Conservation (phyloP, 2,888 invertebrate genomes). For the Lasioglossum marginatum region DNA sequence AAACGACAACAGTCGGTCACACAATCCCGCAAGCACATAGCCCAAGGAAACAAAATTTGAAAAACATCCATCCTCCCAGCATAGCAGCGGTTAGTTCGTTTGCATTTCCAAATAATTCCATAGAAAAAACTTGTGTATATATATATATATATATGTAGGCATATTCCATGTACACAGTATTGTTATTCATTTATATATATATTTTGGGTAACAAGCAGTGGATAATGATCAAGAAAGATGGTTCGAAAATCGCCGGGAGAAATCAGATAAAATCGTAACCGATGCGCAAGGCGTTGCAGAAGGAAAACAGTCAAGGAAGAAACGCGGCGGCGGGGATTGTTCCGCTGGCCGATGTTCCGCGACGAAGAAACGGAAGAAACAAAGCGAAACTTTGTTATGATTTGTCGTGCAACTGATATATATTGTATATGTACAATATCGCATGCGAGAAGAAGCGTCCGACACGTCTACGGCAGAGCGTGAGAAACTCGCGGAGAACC, state of each 20-base stretch:
- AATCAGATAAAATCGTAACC: conserved; percentile 17
- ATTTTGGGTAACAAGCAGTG: conserved; percentile 63
- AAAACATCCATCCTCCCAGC: conserved; percentile 75
- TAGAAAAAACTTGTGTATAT: conserved; percentile 47
- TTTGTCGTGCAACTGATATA: conserved; percentile 61
- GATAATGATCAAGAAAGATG: conserved; percentile 48
- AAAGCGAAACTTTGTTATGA: conserved; percentile 49
- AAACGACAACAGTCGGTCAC: conserved; percentile 55
- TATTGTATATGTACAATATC: neutral
- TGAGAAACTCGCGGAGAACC: conserved; percentile 23
- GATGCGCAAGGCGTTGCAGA: conserved; percentile 23
- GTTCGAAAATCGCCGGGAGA: conserved; percentile 25
- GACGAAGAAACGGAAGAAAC: conserved; percentile 13
- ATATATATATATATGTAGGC: conserved; percentile 38
- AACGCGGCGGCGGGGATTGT: conserved; percentile 26
- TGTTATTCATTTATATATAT: conserved; percentile 52
- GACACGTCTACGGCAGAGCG: conserved; percentile 42
- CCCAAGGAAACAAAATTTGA: conserved; percentile 42
- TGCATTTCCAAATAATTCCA: conserved; percentile 61
- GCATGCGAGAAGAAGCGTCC: conserved; percentile 63
- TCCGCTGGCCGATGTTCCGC: conserved; percentile 19
- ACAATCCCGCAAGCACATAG: neutral
- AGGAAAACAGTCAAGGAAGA: conserved; percentile 13
- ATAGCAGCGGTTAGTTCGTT: conserved; percentile 71
- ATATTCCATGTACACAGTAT: conserved; percentile 43